Evolutionary conservation across 35 echinoderm and acorn worm genomes (phyloP).

Genomic region (Apostichopus japonicus): DNA sequence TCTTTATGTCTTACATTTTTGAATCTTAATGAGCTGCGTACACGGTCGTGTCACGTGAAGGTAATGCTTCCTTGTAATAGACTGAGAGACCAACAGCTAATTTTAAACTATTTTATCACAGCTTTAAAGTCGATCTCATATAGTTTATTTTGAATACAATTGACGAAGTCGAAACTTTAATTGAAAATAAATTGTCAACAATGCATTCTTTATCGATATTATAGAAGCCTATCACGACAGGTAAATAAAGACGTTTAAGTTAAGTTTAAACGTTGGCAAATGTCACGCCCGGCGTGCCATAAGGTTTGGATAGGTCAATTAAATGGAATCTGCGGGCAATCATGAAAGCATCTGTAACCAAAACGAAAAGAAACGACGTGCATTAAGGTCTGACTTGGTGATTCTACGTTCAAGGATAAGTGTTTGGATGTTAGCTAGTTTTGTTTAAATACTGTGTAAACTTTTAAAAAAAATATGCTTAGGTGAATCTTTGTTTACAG

Average conservation of each 20-base stretch:
- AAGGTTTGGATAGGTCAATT: not conserved
- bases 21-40: slow-evolving; percentile 34
- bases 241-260: not conserved
- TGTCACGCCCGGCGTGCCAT: not conserved
- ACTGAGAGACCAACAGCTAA: not conserved
- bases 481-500: no score
- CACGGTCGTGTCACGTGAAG: slow-evolving; percentile 7
- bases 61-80: not conserved
- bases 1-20: not conserved
- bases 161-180: slow-evolving; percentile 1
- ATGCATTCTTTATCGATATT: not conserved
- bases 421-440: no score
- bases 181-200: slow-evolving; percentile 41
- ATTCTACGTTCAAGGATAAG: no score
- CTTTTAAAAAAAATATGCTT: no score
- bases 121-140: no score
- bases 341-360: no score
- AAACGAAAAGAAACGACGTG: no score
- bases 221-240: not conserved
- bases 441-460: no score
- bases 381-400: no score
- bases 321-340: not conserved
- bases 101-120: no score
- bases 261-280: not conserved
- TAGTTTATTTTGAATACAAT: slow-evolving; percentile 21